Evolutionary conservation across 2,113 vertebrate genomes (phyloP).

Genomic region (Todiramphus chloris): DNA sequence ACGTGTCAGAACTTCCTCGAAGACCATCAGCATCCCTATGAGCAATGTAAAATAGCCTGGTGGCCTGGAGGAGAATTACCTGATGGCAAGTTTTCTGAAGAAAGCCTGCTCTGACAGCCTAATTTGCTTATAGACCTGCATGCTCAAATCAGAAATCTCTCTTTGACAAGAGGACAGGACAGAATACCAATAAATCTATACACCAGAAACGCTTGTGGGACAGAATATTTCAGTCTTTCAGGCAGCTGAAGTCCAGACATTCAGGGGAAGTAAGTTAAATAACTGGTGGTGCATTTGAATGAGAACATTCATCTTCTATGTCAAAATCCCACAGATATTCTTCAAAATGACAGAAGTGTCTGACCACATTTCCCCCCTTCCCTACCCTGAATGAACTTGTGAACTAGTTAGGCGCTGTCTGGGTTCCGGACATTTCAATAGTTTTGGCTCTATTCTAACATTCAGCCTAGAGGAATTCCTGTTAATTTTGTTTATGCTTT

Average conservation of each 20-base stretch:
- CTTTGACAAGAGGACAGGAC: background rate
- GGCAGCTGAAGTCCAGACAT: slow-evolving; percentile 35
- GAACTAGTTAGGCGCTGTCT: slow-evolving; percentile 47
- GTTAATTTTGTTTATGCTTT: slow-evolving; percentile 57
- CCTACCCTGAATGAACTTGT: slow-evolving; percentile 63
- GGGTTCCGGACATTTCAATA: slow-evolving; percentile 67
- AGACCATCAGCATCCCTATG: background rate
- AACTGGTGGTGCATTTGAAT: slow-evolving; percentile 68
- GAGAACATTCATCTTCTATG: slow-evolving; percentile 70
- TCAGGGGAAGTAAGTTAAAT: slow-evolving; percentile 66
- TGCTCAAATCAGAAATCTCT: background rate
- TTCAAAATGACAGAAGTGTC: slow-evolving; percentile 63
- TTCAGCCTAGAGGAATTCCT: slow-evolving; percentile 52
- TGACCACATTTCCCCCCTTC: slow-evolving; percentile 65
- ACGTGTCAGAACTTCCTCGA: background rate
- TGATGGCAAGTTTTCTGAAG: background rate
- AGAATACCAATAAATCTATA: slow-evolving; percentile 33
- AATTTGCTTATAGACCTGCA: background rate
- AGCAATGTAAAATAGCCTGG: background rate
- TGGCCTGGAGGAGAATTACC: background rate
- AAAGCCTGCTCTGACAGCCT: background rate
- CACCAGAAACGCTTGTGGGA: slow-evolving; percentile 43
- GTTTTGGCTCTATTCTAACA: slow-evolving; percentile 40
- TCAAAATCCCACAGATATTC: slow-evolving; percentile 60
- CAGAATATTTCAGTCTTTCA: slow-evolving; percentile 46